Conservation (phyloP, 2,797 vertebrate species). For the Halcyon chelicuti region DNA sequence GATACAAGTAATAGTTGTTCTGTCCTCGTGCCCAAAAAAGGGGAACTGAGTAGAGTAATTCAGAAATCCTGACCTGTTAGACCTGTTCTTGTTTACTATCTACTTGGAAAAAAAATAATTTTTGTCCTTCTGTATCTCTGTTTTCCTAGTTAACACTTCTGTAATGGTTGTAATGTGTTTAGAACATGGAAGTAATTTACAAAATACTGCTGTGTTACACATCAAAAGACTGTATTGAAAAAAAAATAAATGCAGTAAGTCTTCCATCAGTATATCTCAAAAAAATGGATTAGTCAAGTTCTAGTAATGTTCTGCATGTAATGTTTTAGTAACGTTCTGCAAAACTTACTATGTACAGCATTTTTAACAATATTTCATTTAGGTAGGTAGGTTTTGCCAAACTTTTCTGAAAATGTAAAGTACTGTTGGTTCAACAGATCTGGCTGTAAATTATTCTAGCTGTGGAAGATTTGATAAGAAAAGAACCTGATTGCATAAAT, state of each 20-base stretch:
- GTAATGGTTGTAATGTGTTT: background rate
- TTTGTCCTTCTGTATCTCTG: background rate
- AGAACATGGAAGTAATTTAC: background rate
- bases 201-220: background rate
- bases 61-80: background rate
- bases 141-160: background rate
- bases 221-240: background rate
- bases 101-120: background rate
- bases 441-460: background rate
- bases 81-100: background rate
- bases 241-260: background rate
- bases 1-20: background rate
- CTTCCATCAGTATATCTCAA: background rate
- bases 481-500: background rate
- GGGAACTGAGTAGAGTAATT: conserved; percentile 35
- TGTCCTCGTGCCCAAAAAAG: background rate
- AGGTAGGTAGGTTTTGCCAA: background rate
- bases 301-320: no score
- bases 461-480: background rate
- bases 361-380: background rate
- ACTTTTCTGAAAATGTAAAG: conserved; percentile 52
- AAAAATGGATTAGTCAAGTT: background rate
- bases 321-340: background rate
- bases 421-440: background rate
- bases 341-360: background rate